Evolutionary conservation across 2,888 invertebrate genomes (phyloP).

Genomic region (Heliconius ethilla): DNA sequence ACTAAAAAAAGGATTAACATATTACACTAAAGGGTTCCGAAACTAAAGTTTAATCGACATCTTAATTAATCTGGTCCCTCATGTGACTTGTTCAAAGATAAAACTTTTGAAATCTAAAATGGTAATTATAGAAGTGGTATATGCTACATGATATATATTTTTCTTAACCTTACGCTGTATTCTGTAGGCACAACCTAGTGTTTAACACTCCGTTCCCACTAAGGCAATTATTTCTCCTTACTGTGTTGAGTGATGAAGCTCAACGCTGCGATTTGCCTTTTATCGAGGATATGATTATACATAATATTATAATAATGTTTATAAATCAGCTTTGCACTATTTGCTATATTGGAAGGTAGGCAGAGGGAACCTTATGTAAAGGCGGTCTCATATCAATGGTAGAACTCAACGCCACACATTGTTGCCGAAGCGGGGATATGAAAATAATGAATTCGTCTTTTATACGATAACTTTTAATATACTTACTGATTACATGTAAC

Average conservation of each 20-base stretch:
- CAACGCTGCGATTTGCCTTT: not conserved
- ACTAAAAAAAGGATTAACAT: not conserved
- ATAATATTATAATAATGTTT: no score
- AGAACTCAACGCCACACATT: no score
- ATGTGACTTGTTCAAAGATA: slow-evolving; percentile 22
- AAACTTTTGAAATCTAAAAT: not conserved
- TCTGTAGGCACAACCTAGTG: not conserved
- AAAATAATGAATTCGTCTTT: no score
- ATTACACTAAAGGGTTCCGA: not conserved
- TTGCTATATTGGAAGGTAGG: no score
- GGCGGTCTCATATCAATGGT: no score
- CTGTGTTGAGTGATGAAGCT: not conserved
- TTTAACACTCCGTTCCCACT: not conserved
- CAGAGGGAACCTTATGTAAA: no score
- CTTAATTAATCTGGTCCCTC: slow-evolving; percentile 15
- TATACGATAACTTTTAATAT: no score
- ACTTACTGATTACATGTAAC: no score
- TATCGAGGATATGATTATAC: not conserved
- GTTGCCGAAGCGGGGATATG: no score
- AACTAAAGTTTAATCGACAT: slow-evolving; percentile 17
- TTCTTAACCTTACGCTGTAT: not conserved
- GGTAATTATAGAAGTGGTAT: not conserved
- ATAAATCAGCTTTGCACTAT: no score
- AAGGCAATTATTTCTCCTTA: not conserved
- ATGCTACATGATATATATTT: not conserved